These are phyloP conservation scores for Sebastes cheni DNA, from an alignment of 2,797 vertebrate genomes.

Conservation along the genomic window DNA sequence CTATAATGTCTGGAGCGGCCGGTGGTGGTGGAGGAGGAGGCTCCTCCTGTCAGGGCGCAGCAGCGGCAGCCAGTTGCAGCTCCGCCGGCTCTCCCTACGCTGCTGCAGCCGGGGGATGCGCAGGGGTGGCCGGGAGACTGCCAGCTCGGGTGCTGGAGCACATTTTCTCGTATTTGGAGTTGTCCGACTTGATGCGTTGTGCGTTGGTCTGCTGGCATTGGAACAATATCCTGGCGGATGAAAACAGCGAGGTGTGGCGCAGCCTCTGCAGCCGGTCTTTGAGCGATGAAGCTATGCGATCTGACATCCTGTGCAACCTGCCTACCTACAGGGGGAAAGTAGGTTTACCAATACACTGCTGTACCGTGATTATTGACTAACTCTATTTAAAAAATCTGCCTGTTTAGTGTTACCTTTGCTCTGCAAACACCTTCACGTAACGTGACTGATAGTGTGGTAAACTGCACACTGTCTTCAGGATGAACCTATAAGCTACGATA, in stretches of 20 bases:
- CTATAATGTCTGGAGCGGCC: slow-evolving; percentile 81
- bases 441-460: neutral
- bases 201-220: slow-evolving; percentile 94
- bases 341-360: neutral
- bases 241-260: slow-evolving; percentile 99
- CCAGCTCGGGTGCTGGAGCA: slow-evolving; percentile 93
- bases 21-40: slow-evolving; percentile 75
- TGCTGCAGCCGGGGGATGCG: slow-evolving; percentile 61
- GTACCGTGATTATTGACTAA: neutral
- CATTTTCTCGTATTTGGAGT: slow-evolving; percentile 93
- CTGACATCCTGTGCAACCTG: slow-evolving; percentile 97
- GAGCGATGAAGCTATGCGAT: slow-evolving; percentile 92
- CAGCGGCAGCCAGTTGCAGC: slow-evolving; percentile 78
- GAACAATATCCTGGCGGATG: slow-evolving; percentile 92
- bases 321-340: slow-evolving; percentile 93
- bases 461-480: neutral
- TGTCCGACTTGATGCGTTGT: slow-evolving; percentile 90
- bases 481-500: too few species aligned
- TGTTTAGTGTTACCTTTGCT: neutral
- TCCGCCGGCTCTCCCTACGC: slow-evolving; percentile 73
- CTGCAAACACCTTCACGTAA: neutral
- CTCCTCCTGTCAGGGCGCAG: slow-evolving; percentile 80
- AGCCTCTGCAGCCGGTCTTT: slow-evolving; percentile 88
- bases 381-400: neutral
- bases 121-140: slow-evolving; percentile 85